These are phyloP conservation scores for Pelmatolapia mariae DNA, from an alignment of 2,113 vertebrate species.

Conservation along the genomic window DNA sequence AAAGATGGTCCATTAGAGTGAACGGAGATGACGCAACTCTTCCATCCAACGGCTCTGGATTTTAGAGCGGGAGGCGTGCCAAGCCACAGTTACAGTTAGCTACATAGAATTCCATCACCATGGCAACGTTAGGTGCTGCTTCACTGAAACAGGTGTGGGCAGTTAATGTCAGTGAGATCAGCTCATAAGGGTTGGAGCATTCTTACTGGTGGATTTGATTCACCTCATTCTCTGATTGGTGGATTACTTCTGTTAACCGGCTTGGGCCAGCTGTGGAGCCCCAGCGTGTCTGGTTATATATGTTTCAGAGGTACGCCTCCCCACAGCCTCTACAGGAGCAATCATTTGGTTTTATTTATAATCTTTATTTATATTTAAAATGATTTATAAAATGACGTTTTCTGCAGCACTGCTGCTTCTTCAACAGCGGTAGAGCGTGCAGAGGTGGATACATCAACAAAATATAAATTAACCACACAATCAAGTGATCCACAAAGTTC, in stretches of 20 bases:
- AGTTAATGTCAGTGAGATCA: background rate
- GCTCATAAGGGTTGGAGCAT: rapidly evolving
- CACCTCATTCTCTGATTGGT: background rate
- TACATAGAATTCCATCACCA: background rate
- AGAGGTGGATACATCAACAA: background rate
- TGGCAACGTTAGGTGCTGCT: background rate
- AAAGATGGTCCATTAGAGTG: background rate
- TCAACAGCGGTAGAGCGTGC: rapidly evolving
- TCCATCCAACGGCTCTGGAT: rapidly evolving
- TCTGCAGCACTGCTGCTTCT: background rate
- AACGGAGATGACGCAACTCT: background rate
- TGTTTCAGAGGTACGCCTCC: background rate
- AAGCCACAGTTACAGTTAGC: background rate
- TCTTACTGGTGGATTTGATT: background rate
- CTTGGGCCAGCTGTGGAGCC: background rate
- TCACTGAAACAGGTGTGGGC: background rate
- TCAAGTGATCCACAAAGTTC: background rate
- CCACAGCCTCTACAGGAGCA: background rate
- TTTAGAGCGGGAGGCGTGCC: rapidly evolving
- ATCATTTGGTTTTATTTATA: background rate
- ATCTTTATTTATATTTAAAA: background rate
- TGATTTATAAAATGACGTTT: background rate
- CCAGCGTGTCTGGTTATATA: rapidly evolving
- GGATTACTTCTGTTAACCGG: background rate
- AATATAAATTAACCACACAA: background rate